A percentile compares a stretch with the other conserved stretches of the same genome.
Conservation (phyloP, 1,140 invertebrate genomes). For the Papilio glaucus region DNA sequence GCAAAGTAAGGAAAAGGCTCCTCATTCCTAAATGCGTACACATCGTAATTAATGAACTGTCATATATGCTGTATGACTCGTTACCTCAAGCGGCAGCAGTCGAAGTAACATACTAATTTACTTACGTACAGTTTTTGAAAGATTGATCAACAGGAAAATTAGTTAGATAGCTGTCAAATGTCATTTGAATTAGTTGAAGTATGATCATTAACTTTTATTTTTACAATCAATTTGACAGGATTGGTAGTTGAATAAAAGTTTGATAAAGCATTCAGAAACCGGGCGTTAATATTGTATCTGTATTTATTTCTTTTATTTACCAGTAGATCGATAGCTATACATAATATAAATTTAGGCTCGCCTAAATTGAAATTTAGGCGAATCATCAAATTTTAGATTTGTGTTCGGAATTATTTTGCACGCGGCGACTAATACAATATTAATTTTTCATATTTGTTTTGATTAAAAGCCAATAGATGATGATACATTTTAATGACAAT, state of each 20-base stretch:
- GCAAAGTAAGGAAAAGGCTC: neutral
- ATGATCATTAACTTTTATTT: too few relatives aligned
- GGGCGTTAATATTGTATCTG: too few relatives aligned
- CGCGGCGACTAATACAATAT: neutral
- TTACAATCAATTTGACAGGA: too few relatives aligned
- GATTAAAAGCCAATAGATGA: neutral
- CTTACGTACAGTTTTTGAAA: too few relatives aligned
- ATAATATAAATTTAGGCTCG: neutral
- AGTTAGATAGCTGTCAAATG: too few relatives aligned
- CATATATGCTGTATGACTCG: neutral
- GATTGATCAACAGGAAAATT: too few relatives aligned
- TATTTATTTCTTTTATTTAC: neutral
- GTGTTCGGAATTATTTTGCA: neutral
- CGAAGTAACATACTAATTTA: constrained; percentile 1
- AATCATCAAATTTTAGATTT: neutral
- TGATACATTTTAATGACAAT: neutral
- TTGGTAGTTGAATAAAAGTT: too few relatives aligned
- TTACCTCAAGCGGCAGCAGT: neutral
- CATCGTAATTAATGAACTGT: neutral
- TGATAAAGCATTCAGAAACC: too few relatives aligned
- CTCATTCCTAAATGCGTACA: neutral
- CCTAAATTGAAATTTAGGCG: neutral
- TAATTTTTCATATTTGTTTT: neutral
- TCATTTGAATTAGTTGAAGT: too few relatives aligned
- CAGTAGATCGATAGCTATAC: neutral